Conservation (phyloP, 2,888 invertebrate species). For the Diachrysia chrysitis region DNA sequence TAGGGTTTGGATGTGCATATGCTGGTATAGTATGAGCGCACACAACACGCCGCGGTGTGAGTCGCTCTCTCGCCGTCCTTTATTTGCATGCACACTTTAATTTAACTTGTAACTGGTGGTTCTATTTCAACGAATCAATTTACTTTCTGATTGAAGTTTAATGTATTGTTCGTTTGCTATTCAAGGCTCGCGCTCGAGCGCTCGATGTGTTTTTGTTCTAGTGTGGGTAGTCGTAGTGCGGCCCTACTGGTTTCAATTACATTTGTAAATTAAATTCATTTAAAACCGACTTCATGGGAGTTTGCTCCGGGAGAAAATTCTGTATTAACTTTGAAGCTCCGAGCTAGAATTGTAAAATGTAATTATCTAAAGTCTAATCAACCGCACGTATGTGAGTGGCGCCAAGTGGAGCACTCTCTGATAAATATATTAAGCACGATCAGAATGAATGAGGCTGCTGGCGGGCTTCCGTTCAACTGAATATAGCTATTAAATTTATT, state of each 20-base stretch:
- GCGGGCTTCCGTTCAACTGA: neutral
- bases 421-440: neutral
- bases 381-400: neutral
- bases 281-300: slow-evolving; percentile 4
- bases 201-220: slow-evolving; percentile 21
- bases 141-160: slow-evolving; percentile 2
- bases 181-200: slow-evolving; percentile 13
- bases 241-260: slow-evolving; percentile 21
- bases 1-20: neutral
- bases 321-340: neutral
- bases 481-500: neutral
- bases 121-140: slow-evolving; percentile 10
- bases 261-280: slow-evolving; percentile 46
- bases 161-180: slow-evolving; percentile 26
- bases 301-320: slow-evolving; percentile 5
- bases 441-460: neutral
- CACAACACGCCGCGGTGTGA: neutral
- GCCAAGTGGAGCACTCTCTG: neutral
- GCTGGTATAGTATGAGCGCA: neutral
- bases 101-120: slow-evolving; percentile 16
- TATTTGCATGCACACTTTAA: slow-evolving; percentile 2
- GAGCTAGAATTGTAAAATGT: slow-evolving; percentile 6
- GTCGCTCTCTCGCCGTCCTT: neutral
- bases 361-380: slow-evolving; percentile 3
- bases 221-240: slow-evolving; percentile 2